These are phyloP conservation scores for Octomys mimax DNA, from an alignment of 2,797 vertebrate species.

Conservation along the genomic window DNA sequence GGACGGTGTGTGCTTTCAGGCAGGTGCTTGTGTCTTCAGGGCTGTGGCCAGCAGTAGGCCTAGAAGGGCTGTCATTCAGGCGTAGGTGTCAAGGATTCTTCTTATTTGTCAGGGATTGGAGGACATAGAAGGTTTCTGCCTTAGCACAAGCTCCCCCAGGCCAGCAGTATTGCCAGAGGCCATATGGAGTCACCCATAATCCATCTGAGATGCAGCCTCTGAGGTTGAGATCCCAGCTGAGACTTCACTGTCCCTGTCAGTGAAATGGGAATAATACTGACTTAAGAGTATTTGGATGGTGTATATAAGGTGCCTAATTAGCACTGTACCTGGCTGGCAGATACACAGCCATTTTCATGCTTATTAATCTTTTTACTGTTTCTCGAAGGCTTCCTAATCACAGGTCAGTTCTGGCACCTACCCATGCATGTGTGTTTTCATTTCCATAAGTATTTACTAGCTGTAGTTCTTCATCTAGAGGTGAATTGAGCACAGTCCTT, in stretches of 20 bases:
- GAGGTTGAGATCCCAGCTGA: not conserved
- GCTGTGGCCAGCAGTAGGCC: slow-evolving; percentile 54
- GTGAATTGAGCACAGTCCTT: not conserved
- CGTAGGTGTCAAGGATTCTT: not conserved
- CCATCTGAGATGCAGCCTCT: not conserved
- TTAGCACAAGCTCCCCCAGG: not conserved
- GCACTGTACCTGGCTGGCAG: not conserved
- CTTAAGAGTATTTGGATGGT: not conserved
- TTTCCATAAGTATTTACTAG: slow-evolving; percentile 1
- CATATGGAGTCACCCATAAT: not conserved
- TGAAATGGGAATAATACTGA: not conserved
- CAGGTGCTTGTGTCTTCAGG: slow-evolving; percentile 52
- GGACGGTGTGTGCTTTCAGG: slow-evolving; percentile 42
- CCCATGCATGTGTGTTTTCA: not conserved
- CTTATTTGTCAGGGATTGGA: not conserved
- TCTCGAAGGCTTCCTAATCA: not conserved
- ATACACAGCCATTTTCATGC: not conserved
- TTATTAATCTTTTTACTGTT: not conserved
- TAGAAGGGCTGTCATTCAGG: not conserved
- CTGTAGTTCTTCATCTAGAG: not conserved
- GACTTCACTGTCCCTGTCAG: not conserved
- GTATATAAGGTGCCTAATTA: not conserved
- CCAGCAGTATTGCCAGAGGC: not conserved
- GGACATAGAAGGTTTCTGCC: not conserved
- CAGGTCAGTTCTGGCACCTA: not conserved